Evolutionary conservation across 1,140 invertebrate genomes (phyloP), one percentile per base, ranked within the genome.

Genomic region (Drosophila sulfurigaster): DNA sequence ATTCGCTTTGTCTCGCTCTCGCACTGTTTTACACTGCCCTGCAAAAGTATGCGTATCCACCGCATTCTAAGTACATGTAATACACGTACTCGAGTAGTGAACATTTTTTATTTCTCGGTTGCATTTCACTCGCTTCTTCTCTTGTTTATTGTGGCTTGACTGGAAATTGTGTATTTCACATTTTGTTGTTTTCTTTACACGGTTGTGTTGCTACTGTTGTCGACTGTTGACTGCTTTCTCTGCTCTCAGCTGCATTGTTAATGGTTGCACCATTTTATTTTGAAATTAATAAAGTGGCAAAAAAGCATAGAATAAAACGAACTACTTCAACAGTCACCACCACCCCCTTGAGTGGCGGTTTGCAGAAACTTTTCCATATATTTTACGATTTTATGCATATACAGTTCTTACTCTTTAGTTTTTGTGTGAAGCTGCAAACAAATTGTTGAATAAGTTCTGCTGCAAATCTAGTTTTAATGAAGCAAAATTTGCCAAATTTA

Each of bases 211-310:
- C 32, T 25, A 16, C 51, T 68, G 45, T 38, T 64, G 49, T 49
- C 59, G 13, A 38, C 20, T 67, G 38, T 10, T 48, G 49, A 49
- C 67, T 65, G 62, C 66, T 54, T 8, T 48, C 54, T 60, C 67
- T 65, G 62, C 66, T 62, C 35, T 68, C 58, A 51, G 70, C 46
- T 66, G 72, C 56, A 66, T 86, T 82, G 81, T 86, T 82, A 85
- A 89, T 89, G 75, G 86, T 79, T 74, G 70, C 73, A 64, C 70
- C 75, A 73, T 85, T 88, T 89, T 86, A 79, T 90, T 90, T 86
- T 73, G 75, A 90, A 89, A 89, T 90, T 86, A 90, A 86, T 85
- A 89, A 86, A 86, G 81, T 90, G 85, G 63, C 72, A 75, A 58
- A 81, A 81, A 78, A 74, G 68, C 38, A 51, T 78, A 69, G 66